phyloP scores from a whole-genome alignment of 1,140 invertebrate genomes.

The Microplitis mediator region DNA sequence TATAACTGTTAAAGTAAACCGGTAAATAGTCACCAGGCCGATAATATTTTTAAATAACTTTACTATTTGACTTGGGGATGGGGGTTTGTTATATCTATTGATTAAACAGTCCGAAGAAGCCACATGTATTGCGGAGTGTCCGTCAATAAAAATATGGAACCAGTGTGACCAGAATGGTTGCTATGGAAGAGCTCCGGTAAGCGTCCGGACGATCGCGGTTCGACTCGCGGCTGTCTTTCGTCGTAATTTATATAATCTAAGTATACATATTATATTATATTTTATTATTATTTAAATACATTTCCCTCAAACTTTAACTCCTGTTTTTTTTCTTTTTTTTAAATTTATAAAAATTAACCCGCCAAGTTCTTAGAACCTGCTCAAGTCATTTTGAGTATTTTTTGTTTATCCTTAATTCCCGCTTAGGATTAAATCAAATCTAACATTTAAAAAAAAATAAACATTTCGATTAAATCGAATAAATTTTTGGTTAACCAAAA shows the following conservation, averaged over 20 bases:
- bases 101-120: constrained; percentile 47
- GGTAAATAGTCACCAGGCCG: not conserved
- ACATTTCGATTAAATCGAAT: constrained; percentile 28
- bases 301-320: too few relatives aligned
- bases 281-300: too few relatives aligned
- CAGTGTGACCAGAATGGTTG: constrained; percentile 65
- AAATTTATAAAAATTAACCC: not conserved
- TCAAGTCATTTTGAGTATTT: not conserved
- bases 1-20: not conserved
- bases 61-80: not conserved
- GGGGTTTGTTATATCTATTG: not conserved
- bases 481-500: not conserved
- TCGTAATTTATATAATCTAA: not conserved
- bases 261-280: too few relatives aligned
- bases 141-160: constrained; percentile 62
- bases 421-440: constrained; percentile 8
- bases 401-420: not conserved
- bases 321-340: too few relatives aligned
- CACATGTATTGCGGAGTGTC: constrained; percentile 52
- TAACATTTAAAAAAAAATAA: constrained; percentile 10
- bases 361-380: not conserved
- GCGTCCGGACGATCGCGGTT: constrained; percentile 52
- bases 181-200: constrained; percentile 58
- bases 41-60: not conserved
- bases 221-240: constrained; percentile 46